phyloP scores from a whole-genome alignment of 1,140 invertebrate species.

The Euborellia annulipes region DNA sequence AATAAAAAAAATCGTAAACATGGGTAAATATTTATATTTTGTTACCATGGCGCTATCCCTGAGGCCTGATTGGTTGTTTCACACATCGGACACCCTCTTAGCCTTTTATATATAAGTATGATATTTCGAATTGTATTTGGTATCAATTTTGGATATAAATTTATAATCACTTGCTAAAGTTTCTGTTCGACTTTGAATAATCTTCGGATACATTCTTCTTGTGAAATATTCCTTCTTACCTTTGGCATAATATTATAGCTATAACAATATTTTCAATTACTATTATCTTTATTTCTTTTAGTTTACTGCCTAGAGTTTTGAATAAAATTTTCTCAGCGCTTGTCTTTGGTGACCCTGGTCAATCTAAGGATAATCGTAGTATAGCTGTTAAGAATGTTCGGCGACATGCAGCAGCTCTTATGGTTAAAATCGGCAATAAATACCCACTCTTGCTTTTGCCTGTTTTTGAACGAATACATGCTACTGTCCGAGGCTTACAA shows the following conservation, averaged over 20 bases:
- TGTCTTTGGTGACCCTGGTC: constrained; percentile 47
- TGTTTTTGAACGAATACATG: constrained; percentile 71
- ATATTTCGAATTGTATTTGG: too few relatives aligned
- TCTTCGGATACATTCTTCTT: too few relatives aligned
- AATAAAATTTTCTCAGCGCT: constrained; percentile 76
- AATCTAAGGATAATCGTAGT: constrained; percentile 43
- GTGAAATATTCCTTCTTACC: too few relatives aligned
- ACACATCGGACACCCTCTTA: too few relatives aligned
- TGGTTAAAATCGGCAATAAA: constrained; percentile 77
- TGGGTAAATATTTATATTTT: too few relatives aligned
- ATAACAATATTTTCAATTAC: too few relatives aligned
- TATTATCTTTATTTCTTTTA: constrained; percentile 10
- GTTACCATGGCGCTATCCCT: too few relatives aligned
- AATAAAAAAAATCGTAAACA: too few relatives aligned
- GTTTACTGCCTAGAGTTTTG: constrained; percentile 49
- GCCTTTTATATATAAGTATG: too few relatives aligned
- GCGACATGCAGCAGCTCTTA: constrained; percentile 70
- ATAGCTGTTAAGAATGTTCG: constrained; percentile 68
- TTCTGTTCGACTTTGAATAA: background rate
- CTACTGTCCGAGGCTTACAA: constrained; percentile 48
- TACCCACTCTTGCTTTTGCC: constrained; percentile 69
- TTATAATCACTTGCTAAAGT: constrained; percentile 1
- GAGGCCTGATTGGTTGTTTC: too few relatives aligned
- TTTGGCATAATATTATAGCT: too few relatives aligned
- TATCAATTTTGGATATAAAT: too few relatives aligned